Base-by-base conservation (phyloP, 2,113 vertebrate genomes). In the Arizona elegans region DNA sequence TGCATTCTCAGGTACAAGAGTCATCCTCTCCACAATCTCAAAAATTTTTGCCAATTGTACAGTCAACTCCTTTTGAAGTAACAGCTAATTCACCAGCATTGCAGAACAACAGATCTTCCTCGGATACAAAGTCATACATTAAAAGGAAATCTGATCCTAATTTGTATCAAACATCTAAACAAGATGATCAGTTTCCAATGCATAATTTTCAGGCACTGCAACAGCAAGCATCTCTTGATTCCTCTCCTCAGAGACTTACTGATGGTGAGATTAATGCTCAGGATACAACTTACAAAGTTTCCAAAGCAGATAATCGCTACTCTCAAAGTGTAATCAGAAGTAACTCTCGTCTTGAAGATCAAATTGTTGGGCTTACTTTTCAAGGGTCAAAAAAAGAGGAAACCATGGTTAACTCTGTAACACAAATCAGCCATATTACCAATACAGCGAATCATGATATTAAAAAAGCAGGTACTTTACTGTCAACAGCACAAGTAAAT, bases 251-350 rank as follows among this genome's bases (percentile, higher is more conserved):
- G n/a, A 97, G 97, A 90, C 95, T 98, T 24, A 94, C 98, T 0
- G 97, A 98, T 54, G 97, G 96, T 90, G 98, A 98, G 88, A 97
- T 98, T 81, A 96, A 17, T 2, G 95, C 97, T 93, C 98, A 98
- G 95, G 98, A 98, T 94, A 95, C 98, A 21, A 97, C 98, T 90
- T 99, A 98, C 86, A 98, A 98, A 92, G 98, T 98, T 94, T 99
- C 99, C 54, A 99, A 99, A 97, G 97, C 98, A 96, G 99, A 99
- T 56, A 98, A 99, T 95, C 97, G 98, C 92, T 99, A 99, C 86
- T 98, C 98, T 90, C 99, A 99, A 96, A 99, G 98, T n/a, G 98
- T 99, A 13, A 99, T 99, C 94, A 98, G 98, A 96, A 99, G 98
- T 96, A 99, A 98, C 96, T 98, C 98, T 29, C 98, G 98, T 55